Base-by-base conservation (phyloP, 2,888 invertebrate genomes). In the Ptychoptera albimana region DNA sequence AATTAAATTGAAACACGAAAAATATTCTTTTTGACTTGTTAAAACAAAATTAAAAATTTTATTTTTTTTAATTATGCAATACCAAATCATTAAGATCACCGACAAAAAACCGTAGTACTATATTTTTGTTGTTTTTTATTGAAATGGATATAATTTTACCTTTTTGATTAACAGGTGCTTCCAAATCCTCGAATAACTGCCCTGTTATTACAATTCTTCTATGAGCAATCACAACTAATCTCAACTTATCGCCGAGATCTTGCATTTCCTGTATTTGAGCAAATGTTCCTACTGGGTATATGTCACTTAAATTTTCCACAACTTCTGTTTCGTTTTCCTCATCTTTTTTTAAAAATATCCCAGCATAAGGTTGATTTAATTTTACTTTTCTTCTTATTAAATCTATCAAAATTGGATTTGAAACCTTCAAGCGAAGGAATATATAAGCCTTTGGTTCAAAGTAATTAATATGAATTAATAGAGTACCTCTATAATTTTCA, bases 221-320 rank as follows among this genome's bases (percentile, higher is more conserved):
- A 62, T 96, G 93, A 0, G 92, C 96, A 80, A 92, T 91, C 8
- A 97, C 84, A 5, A 98, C 91, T 56, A 98, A 74, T 46, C 91
- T 72, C 41, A 94, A 63, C 60, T 82, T 82, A 57, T 87, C 89
- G 7, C 91, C 94, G 60, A 93, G 72, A 60, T 96, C 96, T 61
- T 96, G 93, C 68, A 98, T 77, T 66, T 98, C 97, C 54, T 93
- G 89, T 51, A 98, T 96, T 68, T 97, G 94, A 8, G 93, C 97
- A 66, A 98, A 99, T 2, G 94, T 89, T 8, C 98, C 98, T 23
- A 94, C 75, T 43, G 75, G 68, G 60, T 94, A 86, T 35, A 99
- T 72, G 50, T 98, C 96, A 48, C 83, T 78, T 23, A 96, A 57
- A 44, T 72, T 82, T 10, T 79, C 72, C 1, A 97, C 85, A 13